Conservation (phyloP, 1,140 invertebrate genomes). For the Hyphantria cunea region DNA sequence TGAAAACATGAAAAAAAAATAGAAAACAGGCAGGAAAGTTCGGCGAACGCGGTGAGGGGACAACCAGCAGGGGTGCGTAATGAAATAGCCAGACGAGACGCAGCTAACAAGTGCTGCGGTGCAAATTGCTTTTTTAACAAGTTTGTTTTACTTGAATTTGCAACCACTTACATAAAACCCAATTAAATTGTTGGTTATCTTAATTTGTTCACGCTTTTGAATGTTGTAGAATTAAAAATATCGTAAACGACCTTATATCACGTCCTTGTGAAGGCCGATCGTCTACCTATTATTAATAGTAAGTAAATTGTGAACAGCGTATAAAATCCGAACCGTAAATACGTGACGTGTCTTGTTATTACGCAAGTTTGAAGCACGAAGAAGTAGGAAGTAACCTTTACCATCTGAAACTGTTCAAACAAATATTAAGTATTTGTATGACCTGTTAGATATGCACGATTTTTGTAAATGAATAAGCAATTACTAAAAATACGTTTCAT, state of each 20-base stretch:
- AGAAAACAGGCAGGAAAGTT: conserved; percentile 41
- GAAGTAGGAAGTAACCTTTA: conserved; percentile 71
- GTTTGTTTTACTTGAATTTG: conserved; percentile 26
- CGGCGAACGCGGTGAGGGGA: conserved; percentile 3
- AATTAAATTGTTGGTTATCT: conserved; percentile 31
- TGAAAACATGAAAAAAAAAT: conserved; percentile 44
- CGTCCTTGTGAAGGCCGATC: conserved; percentile 75
- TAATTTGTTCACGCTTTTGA: conserved; percentile 43
- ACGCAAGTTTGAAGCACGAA: conserved; percentile 51
- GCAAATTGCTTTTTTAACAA: conserved; percentile 48
- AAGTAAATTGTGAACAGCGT: conserved; percentile 48
- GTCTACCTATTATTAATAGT: conserved; percentile 60
- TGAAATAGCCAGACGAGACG: conserved; percentile 31
- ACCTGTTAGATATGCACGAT: conserved; percentile 60
- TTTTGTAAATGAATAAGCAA: conserved; percentile 44
- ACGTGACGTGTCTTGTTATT: conserved; percentile 42
- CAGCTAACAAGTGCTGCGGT: conserved; percentile 23
- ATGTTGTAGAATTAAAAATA: conserved; percentile 44
- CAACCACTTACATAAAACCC: conserved; percentile 28
- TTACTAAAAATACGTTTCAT: conserved; percentile 32
- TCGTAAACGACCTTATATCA: conserved; percentile 51
- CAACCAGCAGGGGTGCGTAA: conserved; percentile 33
- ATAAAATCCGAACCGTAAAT: conserved; percentile 48
- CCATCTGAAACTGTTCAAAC: conserved; percentile 55
- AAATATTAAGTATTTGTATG: conserved; percentile 60